Percentiles rank a stretch among this genome's conserved stretches.
Evolutionary conservation across 2,113 vertebrate genomes (phyloP).

Genomic region (Camarhynchus parvulus): DNA sequence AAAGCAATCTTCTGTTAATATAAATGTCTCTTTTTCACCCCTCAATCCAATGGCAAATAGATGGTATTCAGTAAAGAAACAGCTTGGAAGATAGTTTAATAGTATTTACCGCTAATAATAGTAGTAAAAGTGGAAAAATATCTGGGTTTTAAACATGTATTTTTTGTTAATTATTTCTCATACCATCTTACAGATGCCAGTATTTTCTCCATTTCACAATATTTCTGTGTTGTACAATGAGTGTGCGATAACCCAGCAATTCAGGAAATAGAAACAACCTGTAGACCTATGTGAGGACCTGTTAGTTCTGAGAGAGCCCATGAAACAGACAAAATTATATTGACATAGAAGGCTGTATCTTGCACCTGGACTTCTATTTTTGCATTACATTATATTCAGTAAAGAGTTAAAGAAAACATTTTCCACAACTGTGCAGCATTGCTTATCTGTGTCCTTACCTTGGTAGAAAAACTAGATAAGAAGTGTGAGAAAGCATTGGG

Average conservation of each 20-base stretch:
- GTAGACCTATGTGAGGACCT: background rate
- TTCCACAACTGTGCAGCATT: background rate
- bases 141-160: background rate
- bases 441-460: background rate
- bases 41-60: background rate
- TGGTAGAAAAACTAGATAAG: background rate
- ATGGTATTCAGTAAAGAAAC: background rate
- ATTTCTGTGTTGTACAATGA: background rate
- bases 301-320: background rate
- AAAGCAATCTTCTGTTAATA: background rate
- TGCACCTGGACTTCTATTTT: background rate
- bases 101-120: background rate
- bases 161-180: background rate
- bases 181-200: background rate
- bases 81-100: background rate
- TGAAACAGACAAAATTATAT: background rate
- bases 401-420: background rate
- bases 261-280: background rate
- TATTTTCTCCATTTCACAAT: background rate
- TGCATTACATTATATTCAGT: background rate
- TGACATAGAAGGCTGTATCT: background rate
- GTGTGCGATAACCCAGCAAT: background rate
- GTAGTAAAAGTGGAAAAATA: background rate
- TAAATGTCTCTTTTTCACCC: background rate
- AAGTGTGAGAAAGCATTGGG: background rate